Percentiles rank a stretch among this genome's conserved stretches.
Conservation (phyloP, 1,140 invertebrate genomes). For the Dreissena rostriformis region DNA sequence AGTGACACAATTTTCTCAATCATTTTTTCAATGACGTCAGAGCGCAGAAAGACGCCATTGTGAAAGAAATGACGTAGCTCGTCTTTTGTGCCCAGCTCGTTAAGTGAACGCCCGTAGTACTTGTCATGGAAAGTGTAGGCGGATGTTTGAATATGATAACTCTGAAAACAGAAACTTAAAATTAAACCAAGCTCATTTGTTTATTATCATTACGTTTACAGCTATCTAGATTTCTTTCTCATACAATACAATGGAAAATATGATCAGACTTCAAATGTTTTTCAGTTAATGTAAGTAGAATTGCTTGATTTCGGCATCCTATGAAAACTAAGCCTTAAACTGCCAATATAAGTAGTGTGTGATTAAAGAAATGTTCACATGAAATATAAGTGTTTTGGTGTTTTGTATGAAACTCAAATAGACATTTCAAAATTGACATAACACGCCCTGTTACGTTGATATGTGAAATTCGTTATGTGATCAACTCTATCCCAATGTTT, state of each 20-base stretch:
- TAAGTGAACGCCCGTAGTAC: slow-evolving; percentile 39
- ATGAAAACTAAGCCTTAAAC: too few relatives aligned
- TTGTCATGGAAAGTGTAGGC: slow-evolving; percentile 46
- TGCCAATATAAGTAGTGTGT: too few relatives aligned
- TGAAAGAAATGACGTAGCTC: slow-evolving; percentile 49
- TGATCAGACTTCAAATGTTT: background rate
- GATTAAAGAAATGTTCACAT: too few relatives aligned
- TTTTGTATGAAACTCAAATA: background rate
- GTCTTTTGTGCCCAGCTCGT: slow-evolving; percentile 2
- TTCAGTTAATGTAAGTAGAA: too few relatives aligned
- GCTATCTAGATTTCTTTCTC: background rate
- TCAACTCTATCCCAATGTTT: too few relatives aligned
- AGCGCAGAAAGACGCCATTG: slow-evolving; percentile 22
- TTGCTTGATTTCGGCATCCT: too few relatives aligned
- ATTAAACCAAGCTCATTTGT: background rate
- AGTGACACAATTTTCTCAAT: slow-evolving; percentile 24
- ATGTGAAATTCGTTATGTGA: too few relatives aligned
- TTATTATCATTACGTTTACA: background rate
- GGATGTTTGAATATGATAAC: slow-evolving; percentile 1
- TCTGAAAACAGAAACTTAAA: slow-evolving; percentile 8
- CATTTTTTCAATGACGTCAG: slow-evolving; percentile 11
- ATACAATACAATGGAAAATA: background rate
- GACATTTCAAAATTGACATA: too few relatives aligned
- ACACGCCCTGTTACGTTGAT: background rate
- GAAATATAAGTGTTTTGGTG: background rate